Evolutionary conservation across 1,140 invertebrate genomes (phyloP), one percentile per base, ranked within the genome.

Genomic region (Pristionchus pacificus): DNA sequence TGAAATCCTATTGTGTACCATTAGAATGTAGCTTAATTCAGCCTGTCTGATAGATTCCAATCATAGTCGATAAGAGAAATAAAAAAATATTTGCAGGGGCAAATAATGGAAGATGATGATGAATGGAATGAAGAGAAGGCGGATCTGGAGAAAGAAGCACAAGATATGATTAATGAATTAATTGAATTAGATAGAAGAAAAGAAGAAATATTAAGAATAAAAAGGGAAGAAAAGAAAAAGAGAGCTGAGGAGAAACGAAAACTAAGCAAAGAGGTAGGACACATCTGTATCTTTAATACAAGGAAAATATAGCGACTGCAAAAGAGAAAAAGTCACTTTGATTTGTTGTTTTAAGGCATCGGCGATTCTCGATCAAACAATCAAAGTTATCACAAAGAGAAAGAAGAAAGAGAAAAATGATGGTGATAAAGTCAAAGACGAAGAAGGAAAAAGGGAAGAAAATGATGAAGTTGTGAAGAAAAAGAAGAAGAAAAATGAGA

Each of bases 301-400:
- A n/a, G n/a, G n/a, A n/a, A n/a, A n/a, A n/a, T n/a, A n/a, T n/a
- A n/a, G n/a, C n/a, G n/a, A n/a, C n/a, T n/a, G n/a, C n/a, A n/a
- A n/a, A n/a, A n/a, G n/a, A n/a, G n/a, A n/a, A n/a, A n/a, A n/a
- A n/a, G n/a, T n/a, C n/a, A n/a, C n/a, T n/a, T n/a, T n/a, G n/a
- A n/a, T n/a, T n/a, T n/a, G n/a, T n/a, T n/a, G n/a, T n/a, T n/a
- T n/a, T n/a, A n/a, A n/a, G n/a, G n/a, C n/a, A n/a, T n/a, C n/a
- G n/a, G n/a, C n/a, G n/a, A n/a, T n/a, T n/a, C n/a, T n/a, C n/a
- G n/a, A n/a, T n/a, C n/a, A n/a, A n/a, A n/a, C n/a, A n/a, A n/a
- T n/a, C n/a, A n/a, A n/a, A n/a, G n/a, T n/a, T n/a, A n/a, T 32
- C 19, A 58, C 57, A 60, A 68, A 58, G 24, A 60, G 60, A 60